These are phyloP conservation scores for Corythaixoides concolor DNA, from an alignment of 2,113 vertebrate genomes.

Conservation along the genomic window DNA sequence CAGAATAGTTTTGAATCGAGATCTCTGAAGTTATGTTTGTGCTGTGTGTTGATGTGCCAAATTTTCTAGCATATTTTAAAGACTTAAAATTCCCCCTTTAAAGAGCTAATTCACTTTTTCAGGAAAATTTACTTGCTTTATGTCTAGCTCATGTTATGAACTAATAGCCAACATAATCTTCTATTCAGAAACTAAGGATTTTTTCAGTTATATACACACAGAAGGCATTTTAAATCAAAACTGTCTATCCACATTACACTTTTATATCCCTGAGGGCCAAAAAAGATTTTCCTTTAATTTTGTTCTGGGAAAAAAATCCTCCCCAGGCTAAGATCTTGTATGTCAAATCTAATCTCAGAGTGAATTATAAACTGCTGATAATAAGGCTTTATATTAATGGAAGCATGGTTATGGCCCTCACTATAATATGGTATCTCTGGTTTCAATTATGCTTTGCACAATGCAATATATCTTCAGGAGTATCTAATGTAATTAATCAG, in stretches of 20 bases:
- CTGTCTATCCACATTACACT: not conserved
- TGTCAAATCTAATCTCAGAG: slow-evolving; percentile 10
- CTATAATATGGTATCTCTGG: slow-evolving; percentile 30
- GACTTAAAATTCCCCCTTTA: not conserved
- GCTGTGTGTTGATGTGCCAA: not conserved
- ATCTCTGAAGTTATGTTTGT: not conserved
- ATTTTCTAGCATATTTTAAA: not conserved
- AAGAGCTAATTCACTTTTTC: not conserved
- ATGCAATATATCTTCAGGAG: slow-evolving; percentile 26
- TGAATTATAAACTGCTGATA: slow-evolving; percentile 33
- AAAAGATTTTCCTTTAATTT: slow-evolving; percentile 31
- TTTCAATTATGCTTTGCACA: slow-evolving; percentile 51
- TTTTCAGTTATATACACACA: not conserved
- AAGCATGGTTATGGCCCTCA: slow-evolving; percentile 2
- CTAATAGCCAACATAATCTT: not conserved
- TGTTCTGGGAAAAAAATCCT: not conserved
- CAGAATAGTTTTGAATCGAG: not conserved
- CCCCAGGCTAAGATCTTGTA: slow-evolving; percentile 18
- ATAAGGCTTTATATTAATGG: slow-evolving; percentile 52
- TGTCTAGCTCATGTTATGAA: not conserved
- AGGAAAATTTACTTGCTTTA: not conserved
- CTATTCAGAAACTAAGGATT: not conserved
- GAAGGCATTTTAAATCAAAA: slow-evolving; percentile 22
- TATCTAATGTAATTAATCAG: slow-evolving; percentile 53
- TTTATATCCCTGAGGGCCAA: not conserved